Conservation (phyloP, 2,113 vertebrate species). For the Stigmatopora argus region DNA sequence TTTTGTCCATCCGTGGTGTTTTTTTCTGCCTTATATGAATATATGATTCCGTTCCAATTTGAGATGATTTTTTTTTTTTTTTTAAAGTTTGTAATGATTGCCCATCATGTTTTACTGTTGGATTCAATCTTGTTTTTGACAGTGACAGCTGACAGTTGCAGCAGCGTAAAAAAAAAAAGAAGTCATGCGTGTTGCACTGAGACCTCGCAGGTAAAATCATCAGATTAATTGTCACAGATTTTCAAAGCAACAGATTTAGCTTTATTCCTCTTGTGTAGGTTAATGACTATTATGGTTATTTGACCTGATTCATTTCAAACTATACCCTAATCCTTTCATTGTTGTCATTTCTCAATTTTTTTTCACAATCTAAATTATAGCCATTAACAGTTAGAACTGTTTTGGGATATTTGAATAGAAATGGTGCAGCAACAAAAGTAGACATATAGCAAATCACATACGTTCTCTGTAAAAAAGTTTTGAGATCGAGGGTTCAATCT, state of each 20-base stretch:
- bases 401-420: no score
- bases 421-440: no score
- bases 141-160: conserved; percentile 35
- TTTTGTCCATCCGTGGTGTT: not conserved
- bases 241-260: not conserved
- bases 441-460: no score
- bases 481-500: no score
- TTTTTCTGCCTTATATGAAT: conserved; percentile 4
- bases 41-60: not conserved
- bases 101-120: conserved; percentile 3
- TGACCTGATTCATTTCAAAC: no score
- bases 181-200: conserved; percentile 56
- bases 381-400: no score
- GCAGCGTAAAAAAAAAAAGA: not conserved
- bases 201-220: conserved; percentile 63
- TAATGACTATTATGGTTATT: not conserved
- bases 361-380: no score
- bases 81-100: not conserved
- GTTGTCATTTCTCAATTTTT: not conserved
- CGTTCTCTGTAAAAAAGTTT: no score
- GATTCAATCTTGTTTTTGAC: conserved; percentile 28
- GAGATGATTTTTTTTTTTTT: no score
- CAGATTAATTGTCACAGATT: conserved; percentile 1
- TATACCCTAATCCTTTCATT: no score
- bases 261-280: not conserved